These are phyloP conservation scores for Trichogramma evanescens DNA, from an alignment of 2,888 invertebrate genomes.

Conservation along the genomic window DNA sequence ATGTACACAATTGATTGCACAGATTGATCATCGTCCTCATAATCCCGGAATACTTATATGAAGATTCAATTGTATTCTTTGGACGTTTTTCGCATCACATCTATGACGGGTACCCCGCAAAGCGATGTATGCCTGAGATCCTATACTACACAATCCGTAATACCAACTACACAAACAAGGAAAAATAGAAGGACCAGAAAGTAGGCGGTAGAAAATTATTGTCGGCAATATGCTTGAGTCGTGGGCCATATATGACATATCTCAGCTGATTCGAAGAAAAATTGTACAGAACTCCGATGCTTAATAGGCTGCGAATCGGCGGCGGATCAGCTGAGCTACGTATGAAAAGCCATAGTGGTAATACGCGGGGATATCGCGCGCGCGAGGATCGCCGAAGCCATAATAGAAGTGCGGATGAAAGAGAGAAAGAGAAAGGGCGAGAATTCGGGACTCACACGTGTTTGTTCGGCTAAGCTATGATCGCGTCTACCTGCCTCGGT, in stretches of 20 bases:
- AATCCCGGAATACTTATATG: too few species aligned
- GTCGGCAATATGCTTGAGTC: too few species aligned
- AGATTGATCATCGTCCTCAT: too few species aligned
- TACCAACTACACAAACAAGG: not conserved
- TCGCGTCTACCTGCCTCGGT: too few species aligned
- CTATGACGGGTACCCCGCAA: conserved; percentile 6
- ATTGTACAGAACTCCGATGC: too few species aligned
- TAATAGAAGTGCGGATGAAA: not conserved
- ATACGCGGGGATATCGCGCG: not conserved
- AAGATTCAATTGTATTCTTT: too few species aligned
- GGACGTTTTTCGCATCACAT: too few species aligned
- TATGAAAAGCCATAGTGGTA: conserved; percentile 1
- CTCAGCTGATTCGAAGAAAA: conserved; percentile 18
- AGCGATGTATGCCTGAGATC: not conserved
- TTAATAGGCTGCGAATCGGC: not conserved
- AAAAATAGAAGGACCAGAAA: not conserved
- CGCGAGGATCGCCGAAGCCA: not conserved
- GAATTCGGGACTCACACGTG: not conserved
- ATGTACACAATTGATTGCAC: too few species aligned
- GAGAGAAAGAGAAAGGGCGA: conserved; percentile 8
- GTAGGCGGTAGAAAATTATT: too few species aligned
- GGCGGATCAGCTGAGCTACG: conserved; percentile 8
- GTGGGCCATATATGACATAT: not conserved
- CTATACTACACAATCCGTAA: too few species aligned
- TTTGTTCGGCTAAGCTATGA: too few species aligned